Base-by-base conservation (phyloP, 2,888 invertebrate genomes). In the Drosophila falleni region DNA sequence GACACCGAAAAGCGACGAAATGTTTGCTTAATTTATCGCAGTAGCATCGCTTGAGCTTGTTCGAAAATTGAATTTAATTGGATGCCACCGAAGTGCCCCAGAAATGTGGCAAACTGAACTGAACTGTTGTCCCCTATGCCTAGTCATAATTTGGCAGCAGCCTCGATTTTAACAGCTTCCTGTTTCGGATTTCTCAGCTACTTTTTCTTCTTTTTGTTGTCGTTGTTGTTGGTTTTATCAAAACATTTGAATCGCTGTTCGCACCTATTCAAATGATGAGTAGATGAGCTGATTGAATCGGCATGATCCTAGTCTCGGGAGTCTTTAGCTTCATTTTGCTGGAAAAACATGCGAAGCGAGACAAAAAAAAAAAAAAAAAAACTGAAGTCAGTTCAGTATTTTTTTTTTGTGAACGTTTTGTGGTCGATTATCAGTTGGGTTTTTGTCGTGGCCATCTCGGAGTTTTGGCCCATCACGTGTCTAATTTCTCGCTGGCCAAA, bases 11-110 rank as follows among this genome's bases (percentile, higher is more conserved):
- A 61, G 44, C 75, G 55, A 70, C 71, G 59, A 82, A 82, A 82
- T 88, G 80, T 90, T 88, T 89, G 86, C 72, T 78, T 87, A 78
- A 85, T 87, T 88, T 90, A 89, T 89, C 89, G 88, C 90, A 75
- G 86, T 89, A 84, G 88, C 89, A 90, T 89, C 87, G 79, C 71
- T 42, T 42, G 81, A 60, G 70, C 75, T 77, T 75, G 85, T 84
- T 87, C 68, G 72, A 71, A 83, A 89, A 89, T 85, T 87, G 77
- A 88, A 89, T 90, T 88, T 88, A 88, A 88, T 90, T 90, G 90
- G 88, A 87, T 89, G 89, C 89, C 81, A 78, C 79, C 71, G 78
- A 65, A 74, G 65, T 71, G 61, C 70, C 74, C 64, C 67, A 78
- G 75, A 75, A 77, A 46, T 61, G 68, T 62, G 59, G 46, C 15